Evolutionary conservation across 1,140 invertebrate genomes (phyloP), one percentile per base, ranked within the genome.

Genomic region (Saxidomus purpurata): DNA sequence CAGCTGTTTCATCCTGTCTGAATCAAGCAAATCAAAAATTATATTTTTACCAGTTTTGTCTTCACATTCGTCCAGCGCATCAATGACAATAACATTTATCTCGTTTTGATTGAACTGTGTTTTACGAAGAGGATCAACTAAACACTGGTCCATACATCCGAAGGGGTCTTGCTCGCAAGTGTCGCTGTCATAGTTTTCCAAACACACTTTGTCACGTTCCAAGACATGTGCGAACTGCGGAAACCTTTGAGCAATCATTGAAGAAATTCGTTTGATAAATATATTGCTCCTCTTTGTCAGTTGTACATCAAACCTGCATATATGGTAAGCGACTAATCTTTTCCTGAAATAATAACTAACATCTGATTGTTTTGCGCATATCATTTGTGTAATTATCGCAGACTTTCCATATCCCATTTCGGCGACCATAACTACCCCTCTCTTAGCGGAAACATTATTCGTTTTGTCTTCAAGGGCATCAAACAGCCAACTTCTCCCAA

Each of bases 131-230:
- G 55, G 55, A 61, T 61, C 25, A 13, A 61, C n/a, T 61, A 61
- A 61, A 61, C 55, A 61, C 25, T 61, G 55, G n/a, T 61, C 55
- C 55, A 61, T 61, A 25, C 55, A 61, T 4, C 55, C 55, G 25
- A 61, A 61, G 4, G 55, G 55, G n/a, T 61, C 55, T 61, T 61
- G 55, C 25, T 61, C 55, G n/a, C 55, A 61, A n/a, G 55, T 61
- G 22, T 61, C 55, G n/a, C 17, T 61, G 55, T 61, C 55, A 61
- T 61, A 61, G 25, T 61, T 61, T 22, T n/a, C 55, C 6, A 61
- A 6, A 61, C 55, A 61, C 4, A 22, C 55, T 61, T 22, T 19
- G 55, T 61, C 55, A 6, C 6, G 9, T 61, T 61, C 25, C 25
- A 61, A 61, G 4, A 61, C 4, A 8, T 19, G 4, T 61, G 55